phyloP scores from a whole-genome alignment of 2,888 invertebrate genomes.

The Tridacna crocea region DNA sequence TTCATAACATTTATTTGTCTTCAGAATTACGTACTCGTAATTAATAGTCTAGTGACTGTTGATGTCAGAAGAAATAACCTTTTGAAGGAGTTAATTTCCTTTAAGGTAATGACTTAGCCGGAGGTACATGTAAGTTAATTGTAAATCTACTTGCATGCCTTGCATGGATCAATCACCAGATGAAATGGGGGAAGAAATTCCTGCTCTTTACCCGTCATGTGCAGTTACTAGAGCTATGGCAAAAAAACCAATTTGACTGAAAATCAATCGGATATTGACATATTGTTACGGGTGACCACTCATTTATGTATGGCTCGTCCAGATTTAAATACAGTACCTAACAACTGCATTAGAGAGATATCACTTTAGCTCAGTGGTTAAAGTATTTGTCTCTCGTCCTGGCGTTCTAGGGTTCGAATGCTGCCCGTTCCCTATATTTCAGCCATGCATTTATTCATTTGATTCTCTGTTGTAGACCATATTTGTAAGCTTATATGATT shows the following conservation, averaged over 20 bases:
- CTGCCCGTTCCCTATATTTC: too few species aligned
- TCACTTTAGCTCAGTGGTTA: too few species aligned
- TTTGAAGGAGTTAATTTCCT: slow-evolving; percentile 49
- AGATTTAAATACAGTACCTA: too few species aligned
- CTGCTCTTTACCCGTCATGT: slow-evolving; percentile 24
- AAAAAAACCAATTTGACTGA: slow-evolving; percentile 20
- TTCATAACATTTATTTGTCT: slow-evolving; percentile 39
- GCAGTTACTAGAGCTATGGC: slow-evolving; percentile 36
- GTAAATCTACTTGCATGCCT: slow-evolving; percentile 30
- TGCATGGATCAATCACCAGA: slow-evolving; percentile 22
- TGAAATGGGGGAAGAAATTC: slow-evolving; percentile 34
- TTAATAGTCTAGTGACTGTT: slow-evolving; percentile 46
- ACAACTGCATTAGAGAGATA: too few species aligned
- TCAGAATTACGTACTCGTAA: slow-evolving; percentile 50
- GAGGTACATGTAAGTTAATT: slow-evolving; percentile 25
- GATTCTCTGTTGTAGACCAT: too few species aligned
- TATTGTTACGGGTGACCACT: neutral
- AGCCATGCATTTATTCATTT: too few species aligned
- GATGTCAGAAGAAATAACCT: slow-evolving; percentile 45
- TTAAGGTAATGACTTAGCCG: slow-evolving; percentile 43
- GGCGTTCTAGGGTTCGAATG: too few species aligned
- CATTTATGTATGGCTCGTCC: too few species aligned
- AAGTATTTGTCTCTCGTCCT: too few species aligned
- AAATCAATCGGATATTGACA: slow-evolving; percentile 19
- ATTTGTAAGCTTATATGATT: slow-evolving; percentile 23